Conservation (phyloP, 2,113 vertebrate species). For the Mirza zaza region DNA sequence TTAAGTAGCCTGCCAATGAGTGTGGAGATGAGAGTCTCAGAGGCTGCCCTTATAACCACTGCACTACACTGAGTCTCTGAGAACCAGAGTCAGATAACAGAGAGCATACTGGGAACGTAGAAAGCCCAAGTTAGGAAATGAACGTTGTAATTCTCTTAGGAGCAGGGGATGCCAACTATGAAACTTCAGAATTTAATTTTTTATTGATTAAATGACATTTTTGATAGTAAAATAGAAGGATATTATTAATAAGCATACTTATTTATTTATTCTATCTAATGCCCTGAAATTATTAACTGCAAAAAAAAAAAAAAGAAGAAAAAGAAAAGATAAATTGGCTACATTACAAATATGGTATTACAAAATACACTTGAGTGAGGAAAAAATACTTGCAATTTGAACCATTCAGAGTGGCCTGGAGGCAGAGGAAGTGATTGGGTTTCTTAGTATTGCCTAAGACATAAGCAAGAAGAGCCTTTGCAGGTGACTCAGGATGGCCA, state of each 20-base stretch:
- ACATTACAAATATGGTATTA: background rate
- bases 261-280: background rate
- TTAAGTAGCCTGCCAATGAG: background rate
- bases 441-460: background rate
- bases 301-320: background rate
- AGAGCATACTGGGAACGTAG: background rate
- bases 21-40: background rate
- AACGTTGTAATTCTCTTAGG: background rate
- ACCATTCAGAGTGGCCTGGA: background rate
- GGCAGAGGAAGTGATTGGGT: background rate
- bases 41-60: background rate
- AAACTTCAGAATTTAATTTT: slow-evolving; percentile 18
- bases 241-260: background rate
- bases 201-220: no score
- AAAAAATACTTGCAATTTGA: background rate
- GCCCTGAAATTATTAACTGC: background rate
- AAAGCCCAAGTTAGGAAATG: background rate
- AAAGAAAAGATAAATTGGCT: background rate
- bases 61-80: background rate
- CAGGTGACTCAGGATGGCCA: background rate
- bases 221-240: no score
- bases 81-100: background rate
- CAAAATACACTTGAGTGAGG: background rate
- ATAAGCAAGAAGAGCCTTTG: background rate
- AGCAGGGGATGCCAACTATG: background rate